Evolutionary conservation across 2,888 invertebrate genomes (phyloP).

Genomic region (Dryobotodes eremita): DNA sequence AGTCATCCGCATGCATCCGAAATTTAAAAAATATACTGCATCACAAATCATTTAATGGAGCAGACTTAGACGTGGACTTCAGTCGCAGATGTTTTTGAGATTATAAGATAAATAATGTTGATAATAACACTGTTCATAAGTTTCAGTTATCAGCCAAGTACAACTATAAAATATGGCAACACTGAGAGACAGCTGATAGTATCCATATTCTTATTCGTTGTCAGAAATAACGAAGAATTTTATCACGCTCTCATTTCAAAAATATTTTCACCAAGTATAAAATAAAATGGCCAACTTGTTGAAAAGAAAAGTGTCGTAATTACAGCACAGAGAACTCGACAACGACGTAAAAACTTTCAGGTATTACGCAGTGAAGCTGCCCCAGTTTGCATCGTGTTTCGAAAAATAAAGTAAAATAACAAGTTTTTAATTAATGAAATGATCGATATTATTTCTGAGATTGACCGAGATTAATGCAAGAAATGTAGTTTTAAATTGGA

Average conservation of each 20-base stretch:
- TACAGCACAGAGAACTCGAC: constrained; percentile 31
- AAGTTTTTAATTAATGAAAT: constrained; percentile 29
- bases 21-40: neutral
- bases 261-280: constrained; percentile 11
- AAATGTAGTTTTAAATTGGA: constrained; percentile 28
- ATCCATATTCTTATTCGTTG: neutral
- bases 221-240: constrained; percentile 13
- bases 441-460: constrained; percentile 43
- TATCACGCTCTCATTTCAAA: constrained; percentile 26
- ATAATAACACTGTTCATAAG: no score
- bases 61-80: no score
- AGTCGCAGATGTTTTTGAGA: no score
- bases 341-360: constrained; percentile 50
- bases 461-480: constrained; percentile 31
- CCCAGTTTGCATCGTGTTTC: constrained; percentile 43
- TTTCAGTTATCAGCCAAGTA: no score
- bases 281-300: constrained; percentile 28
- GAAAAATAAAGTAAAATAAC: constrained; percentile 33
- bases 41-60: neutral
- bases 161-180: neutral
- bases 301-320: constrained; percentile 50
- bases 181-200: neutral
- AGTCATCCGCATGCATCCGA: neutral
- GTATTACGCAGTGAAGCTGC: constrained; percentile 45
- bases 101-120: no score